Percentiles rank a stretch among this genome's conserved stretches.
Evolutionary conservation across 2,888 invertebrate genomes (phyloP).

Genomic region (Ethmia dodecea): DNA sequence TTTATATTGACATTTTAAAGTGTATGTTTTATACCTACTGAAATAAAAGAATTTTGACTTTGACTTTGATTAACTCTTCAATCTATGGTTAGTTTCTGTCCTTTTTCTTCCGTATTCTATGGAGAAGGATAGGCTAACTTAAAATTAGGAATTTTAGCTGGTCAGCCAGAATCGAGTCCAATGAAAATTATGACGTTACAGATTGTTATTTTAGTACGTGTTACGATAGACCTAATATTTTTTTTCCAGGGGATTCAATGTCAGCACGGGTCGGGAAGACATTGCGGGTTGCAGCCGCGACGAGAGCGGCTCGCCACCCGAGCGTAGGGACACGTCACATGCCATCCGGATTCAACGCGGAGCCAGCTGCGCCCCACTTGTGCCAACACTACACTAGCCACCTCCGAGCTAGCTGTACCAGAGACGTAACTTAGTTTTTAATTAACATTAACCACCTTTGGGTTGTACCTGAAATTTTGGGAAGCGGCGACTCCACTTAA

Average conservation of each 20-base stretch:
- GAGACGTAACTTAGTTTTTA: constrained; percentile 1
- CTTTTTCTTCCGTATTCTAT: too few species aligned
- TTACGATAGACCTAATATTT: not conserved
- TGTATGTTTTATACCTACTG: too few species aligned
- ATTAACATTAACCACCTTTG: constrained; percentile 5
- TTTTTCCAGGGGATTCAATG: constrained; percentile 59
- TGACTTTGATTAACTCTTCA: too few species aligned
- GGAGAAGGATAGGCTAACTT: too few species aligned
- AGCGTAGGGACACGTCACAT: constrained; percentile 30
- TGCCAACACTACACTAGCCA: constrained; percentile 24
- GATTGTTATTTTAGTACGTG: too few species aligned
- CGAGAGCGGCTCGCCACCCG: constrained; percentile 32
- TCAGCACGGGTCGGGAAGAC: constrained; percentile 70
- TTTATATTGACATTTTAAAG: too few species aligned
- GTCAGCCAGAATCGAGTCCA: too few species aligned
- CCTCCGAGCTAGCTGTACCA: not conserved
- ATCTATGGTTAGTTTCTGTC: too few species aligned
- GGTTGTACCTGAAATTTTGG: constrained; percentile 24
- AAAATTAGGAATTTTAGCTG: too few species aligned
- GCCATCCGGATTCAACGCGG: constrained; percentile 6
- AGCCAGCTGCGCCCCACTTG: constrained; percentile 13
- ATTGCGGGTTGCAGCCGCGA: constrained; percentile 46
- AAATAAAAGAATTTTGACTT: too few species aligned
- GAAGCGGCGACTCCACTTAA: constrained; percentile 23
- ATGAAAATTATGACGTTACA: too few species aligned